Conservation (phyloP, 2,797 vertebrate genomes). For the Gila robusta region DNA sequence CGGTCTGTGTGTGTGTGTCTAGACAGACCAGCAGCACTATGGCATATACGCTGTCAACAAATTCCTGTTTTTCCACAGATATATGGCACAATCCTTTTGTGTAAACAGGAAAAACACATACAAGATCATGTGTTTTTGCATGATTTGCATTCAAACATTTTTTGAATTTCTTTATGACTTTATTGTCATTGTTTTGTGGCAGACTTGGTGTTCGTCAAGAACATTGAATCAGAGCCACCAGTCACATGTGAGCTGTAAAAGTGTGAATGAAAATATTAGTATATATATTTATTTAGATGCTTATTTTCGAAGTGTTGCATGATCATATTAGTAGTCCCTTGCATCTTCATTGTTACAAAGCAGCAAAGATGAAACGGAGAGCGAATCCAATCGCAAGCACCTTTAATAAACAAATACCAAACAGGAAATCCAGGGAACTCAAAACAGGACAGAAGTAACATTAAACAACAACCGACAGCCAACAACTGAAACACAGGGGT, state of each 20-base stretch:
- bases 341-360: background rate
- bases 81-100: background rate
- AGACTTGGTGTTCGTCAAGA: background rate
- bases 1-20: slow-evolving; percentile 51
- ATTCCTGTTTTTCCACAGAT: background rate
- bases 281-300: background rate
- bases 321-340: background rate
- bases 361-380: too few relatives aligned
- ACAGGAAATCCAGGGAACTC: too few relatives aligned
- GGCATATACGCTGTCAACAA: background rate
- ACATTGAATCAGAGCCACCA: background rate
- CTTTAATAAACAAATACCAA: too few relatives aligned
- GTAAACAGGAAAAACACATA: background rate
- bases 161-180: background rate
- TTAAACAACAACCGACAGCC: too few relatives aligned
- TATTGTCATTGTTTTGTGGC: background rate
- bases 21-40: slow-evolving; percentile 11
- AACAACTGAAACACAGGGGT: too few relatives aligned
- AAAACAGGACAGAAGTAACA: too few relatives aligned
- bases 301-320: background rate
- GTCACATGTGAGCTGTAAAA: background rate
- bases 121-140: background rate
- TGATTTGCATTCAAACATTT: background rate
- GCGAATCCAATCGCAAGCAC: too few relatives aligned
- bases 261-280: background rate